These are phyloP conservation scores for Pyrgilauda ruficollis DNA, from an alignment of 2,113 vertebrate genomes.

Conservation along the genomic window DNA sequence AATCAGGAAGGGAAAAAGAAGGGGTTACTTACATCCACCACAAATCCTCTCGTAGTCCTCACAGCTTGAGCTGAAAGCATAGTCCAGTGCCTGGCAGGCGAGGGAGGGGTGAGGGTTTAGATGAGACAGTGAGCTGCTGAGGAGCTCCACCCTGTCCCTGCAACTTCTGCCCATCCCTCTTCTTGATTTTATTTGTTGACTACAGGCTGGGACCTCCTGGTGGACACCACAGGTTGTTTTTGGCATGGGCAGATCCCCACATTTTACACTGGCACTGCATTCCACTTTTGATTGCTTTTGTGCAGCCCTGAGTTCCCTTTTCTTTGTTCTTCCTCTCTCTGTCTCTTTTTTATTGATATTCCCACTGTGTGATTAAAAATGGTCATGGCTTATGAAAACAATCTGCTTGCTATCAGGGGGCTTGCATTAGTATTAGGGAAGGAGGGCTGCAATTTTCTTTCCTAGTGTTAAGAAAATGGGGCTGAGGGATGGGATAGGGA, in stretches of 20 bases:
- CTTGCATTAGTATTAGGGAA: background rate
- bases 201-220: background rate
- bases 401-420: background rate
- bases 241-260: background rate
- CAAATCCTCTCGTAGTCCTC: background rate
- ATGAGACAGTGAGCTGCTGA: background rate
- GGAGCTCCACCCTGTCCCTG: background rate
- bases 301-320: background rate
- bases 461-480: background rate
- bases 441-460: background rate
- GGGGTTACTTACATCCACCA: background rate
- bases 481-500: background rate
- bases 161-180: background rate
- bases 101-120: background rate
- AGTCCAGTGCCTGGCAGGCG: fast-evolving
- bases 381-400: slow-evolving; percentile 3
- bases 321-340: background rate
- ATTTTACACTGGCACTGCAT: background rate
- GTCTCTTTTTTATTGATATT: background rate
- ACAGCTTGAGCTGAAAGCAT: background rate
- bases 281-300: background rate
- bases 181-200: background rate
- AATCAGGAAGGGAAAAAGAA: background rate
- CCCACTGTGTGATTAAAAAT: background rate
- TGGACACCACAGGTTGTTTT: background rate